Conservation (phyloP, 2,888 invertebrate genomes). For the Tachina fera region DNA sequence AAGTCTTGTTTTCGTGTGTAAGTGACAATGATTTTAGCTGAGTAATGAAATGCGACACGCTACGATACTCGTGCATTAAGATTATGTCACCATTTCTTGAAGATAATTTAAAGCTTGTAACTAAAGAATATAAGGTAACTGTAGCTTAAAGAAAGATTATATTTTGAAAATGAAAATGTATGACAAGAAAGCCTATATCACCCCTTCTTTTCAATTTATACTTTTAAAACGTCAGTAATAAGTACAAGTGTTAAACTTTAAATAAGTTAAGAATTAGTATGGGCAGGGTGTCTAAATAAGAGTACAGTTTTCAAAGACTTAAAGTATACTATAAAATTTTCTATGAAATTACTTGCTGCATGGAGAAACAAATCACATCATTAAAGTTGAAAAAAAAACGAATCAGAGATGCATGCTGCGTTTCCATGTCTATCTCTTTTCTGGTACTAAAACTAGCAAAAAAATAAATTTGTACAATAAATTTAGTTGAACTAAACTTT, state of each 20-base stretch:
- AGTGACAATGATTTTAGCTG: conserved; percentile 51
- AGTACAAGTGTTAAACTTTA: background rate
- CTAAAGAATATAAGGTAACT: conserved; percentile 13
- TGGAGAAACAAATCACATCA: too few species aligned
- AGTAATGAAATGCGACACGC: conserved; percentile 52
- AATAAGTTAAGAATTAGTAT: background rate
- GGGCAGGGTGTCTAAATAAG: too few species aligned
- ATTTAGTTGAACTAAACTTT: too few species aligned
- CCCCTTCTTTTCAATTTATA: background rate
- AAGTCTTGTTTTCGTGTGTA: conserved; percentile 12
- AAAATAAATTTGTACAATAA: too few species aligned
- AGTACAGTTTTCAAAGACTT: too few species aligned
- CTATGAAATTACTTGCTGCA: too few species aligned
- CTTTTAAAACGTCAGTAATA: background rate
- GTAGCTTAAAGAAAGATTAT: background rate
- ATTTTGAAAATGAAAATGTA: conserved; percentile 9
- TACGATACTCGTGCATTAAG: conserved; percentile 41
- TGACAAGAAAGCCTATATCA: background rate
- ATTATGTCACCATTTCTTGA: conserved; percentile 59
- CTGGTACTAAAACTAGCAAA: too few species aligned
- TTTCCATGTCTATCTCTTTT: too few species aligned
- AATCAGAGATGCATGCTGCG: too few species aligned
- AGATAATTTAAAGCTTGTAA: conserved; percentile 31
- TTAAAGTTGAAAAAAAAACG: too few species aligned
- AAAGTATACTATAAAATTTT: too few species aligned